Conservation (phyloP, 2,888 invertebrate species). For the Corbicula japonica region DNA sequence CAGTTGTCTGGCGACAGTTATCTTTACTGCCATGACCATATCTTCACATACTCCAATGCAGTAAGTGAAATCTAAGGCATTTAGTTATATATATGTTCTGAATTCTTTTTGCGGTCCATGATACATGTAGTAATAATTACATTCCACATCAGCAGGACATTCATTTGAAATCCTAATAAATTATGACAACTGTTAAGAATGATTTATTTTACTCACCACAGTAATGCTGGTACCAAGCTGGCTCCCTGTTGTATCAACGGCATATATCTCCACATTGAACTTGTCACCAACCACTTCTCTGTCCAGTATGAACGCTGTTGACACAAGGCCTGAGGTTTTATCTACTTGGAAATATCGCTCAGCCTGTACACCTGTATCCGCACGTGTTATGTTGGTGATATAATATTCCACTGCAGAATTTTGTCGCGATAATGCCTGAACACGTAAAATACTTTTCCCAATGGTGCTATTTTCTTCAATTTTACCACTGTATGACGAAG, state of each 20-base stretch:
- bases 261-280: conserved; percentile 81
- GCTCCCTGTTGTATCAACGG: conserved; percentile 74
- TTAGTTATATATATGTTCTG: too few species aligned
- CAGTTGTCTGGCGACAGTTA: too few species aligned
- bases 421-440: conserved; percentile 86
- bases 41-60: too few species aligned
- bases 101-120: too few species aligned
- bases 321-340: conserved; percentile 74
- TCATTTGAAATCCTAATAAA: background rate
- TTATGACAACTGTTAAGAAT: background rate
- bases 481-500: conserved; percentile 89
- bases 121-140: too few species aligned
- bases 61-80: too few species aligned
- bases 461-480: conserved; percentile 96
- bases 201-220: conserved; percentile 74
- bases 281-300: conserved; percentile 77
- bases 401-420: conserved; percentile 92
- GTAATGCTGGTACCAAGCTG: conserved; percentile 77
- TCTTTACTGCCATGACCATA: too few species aligned
- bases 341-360: conserved; percentile 78
- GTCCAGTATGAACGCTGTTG: conserved; percentile 74
- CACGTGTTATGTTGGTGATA: conserved; percentile 90
- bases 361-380: conserved; percentile 88
- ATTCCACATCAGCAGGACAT: background rate
- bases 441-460: conserved; percentile 94